Base-by-base conservation (phyloP, 37 sponge, comb jelly and placozoan species). In the Halisarca cf. caerulea region DNA sequence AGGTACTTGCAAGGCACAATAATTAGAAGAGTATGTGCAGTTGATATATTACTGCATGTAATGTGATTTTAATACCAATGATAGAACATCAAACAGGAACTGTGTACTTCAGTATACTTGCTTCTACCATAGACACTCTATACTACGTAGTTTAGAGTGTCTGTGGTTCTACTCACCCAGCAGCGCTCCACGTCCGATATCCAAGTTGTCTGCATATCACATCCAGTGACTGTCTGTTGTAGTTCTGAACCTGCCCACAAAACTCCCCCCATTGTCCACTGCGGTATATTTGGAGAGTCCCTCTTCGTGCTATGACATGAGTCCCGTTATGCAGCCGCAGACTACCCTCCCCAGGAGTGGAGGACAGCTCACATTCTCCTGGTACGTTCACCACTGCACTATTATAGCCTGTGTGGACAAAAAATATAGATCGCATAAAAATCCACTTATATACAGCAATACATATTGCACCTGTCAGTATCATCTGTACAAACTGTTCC, bases 151-250 rank as follows among this genome's bases (percentile, higher is more conserved):
- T n/a, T n/a, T n/a, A n/a, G n/a, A n/a, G n/a, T n/a, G n/a, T n/a
- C n/a, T n/a, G n/a, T n/a, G n/a, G n/a, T n/a, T n/a, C n/a, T n/a
- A n/a, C 51, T 14, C 11, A 47, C 51, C 51, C 9, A 34, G 15
- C 15, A 30, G 33, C 28, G 2, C 2, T 3, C 69, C 69, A 68
- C 1, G 35, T 68, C 34, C 69, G n/a, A 30, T 68, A 68, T 32
- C 69, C 69, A 68, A 68, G 69, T 34, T 68, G 69, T 7, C 33
- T 28, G 35, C 69, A 68, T 30, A 34, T 34, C 69, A 68, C 69
- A 30, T 68, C 69, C 69, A 68, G 34, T 68, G 69, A 68, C 34
- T 47, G 9, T 11, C 51, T 47, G 51, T 68, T 2, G 15, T 7
- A 34, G 34, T 68, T 30, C 1, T 17, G 2, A 18, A 1, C 2